These are phyloP conservation scores for Rhizoglyphus robini DNA, from an alignment of 1,140 invertebrate genomes.

Conservation along the genomic window DNA sequence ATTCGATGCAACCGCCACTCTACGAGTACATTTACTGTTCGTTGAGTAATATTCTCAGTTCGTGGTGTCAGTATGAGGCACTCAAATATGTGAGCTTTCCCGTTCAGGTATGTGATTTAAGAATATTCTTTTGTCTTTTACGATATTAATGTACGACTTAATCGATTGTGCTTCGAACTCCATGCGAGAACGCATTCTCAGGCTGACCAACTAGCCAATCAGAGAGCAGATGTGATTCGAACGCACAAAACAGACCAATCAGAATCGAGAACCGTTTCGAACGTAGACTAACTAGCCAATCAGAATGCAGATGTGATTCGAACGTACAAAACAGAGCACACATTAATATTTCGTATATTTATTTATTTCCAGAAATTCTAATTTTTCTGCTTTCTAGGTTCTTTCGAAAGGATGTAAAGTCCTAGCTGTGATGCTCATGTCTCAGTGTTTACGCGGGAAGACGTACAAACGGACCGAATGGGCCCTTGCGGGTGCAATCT, in stretches of 20 bases:
- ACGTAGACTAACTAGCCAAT: too few relatives aligned
- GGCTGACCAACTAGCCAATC: too few relatives aligned
- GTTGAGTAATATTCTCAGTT: conserved; percentile 94
- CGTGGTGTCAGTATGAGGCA: conserved; percentile 99
- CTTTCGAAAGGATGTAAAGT: conserved; percentile 86
- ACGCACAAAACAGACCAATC: too few relatives aligned
- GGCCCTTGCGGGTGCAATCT: conserved; percentile 72
- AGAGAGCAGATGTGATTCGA: too few relatives aligned
- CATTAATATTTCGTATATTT: not conserved
- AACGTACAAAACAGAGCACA: too few relatives aligned
- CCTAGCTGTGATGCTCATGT: conserved; percentile 97
- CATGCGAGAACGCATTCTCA: too few relatives aligned
- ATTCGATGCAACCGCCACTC: conserved; percentile 53
- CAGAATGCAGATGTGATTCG: too few relatives aligned
- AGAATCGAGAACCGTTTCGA: too few relatives aligned
- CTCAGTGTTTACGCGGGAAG: conserved; percentile 72
- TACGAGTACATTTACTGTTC: conserved; percentile 95
- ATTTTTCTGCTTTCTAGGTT: conserved; percentile 43
- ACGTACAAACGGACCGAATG: conserved; percentile 90
- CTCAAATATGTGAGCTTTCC: conserved; percentile 97
- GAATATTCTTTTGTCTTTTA: not conserved
- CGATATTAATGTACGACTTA: too few relatives aligned
- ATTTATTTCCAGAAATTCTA: not conserved
- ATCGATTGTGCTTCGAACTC: too few relatives aligned
- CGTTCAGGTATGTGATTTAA: conserved; percentile 70